Percentiles rank a stretch among this genome's conserved stretches.
phyloP scores from a whole-genome alignment of 2,888 invertebrate species.

The Sarcophaga caerulescens region DNA sequence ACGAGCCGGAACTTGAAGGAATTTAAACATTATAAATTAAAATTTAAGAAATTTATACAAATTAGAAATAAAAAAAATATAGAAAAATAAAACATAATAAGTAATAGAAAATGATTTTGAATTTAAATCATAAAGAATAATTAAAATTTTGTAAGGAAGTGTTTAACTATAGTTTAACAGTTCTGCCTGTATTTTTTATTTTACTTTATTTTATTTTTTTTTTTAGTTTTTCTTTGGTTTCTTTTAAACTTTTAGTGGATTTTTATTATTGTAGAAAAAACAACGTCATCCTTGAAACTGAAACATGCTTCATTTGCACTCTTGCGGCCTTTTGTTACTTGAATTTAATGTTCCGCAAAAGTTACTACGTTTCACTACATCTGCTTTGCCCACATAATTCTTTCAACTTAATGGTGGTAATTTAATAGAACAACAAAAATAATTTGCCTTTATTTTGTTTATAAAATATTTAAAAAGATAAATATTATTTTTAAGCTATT shows the following conservation, averaged over 20 bases:
- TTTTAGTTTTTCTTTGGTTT: conserved; percentile 1
- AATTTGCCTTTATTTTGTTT: background rate
- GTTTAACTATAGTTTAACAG: conserved; percentile 4
- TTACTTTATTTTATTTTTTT: background rate
- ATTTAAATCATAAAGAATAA: background rate
- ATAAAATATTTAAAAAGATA: background rate
- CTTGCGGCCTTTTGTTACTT: background rate
- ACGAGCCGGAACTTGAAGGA: conserved; percentile 15
- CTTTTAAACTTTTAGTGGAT: conserved; percentile 14
- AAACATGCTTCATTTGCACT: conserved; percentile 22
- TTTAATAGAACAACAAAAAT: conserved; percentile 16
- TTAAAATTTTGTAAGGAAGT: background rate
- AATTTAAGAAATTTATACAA: background rate
- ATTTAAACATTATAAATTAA: conserved; percentile 10
- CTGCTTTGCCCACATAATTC: background rate
- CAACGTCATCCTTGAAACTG: conserved; percentile 49
- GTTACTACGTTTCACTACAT: background rate
- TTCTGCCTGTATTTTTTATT: background rate
- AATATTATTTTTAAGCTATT: background rate
- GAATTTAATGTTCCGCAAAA: conserved; percentile 19
- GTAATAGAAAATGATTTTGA: background rate
- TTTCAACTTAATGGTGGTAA: conserved; percentile 27
- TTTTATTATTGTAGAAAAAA: background rate
- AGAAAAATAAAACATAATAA: background rate
- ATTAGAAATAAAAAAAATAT: background rate